Conservation (phyloP, 2,113 vertebrate species). For the Nothobranchius furzeri region DNA sequence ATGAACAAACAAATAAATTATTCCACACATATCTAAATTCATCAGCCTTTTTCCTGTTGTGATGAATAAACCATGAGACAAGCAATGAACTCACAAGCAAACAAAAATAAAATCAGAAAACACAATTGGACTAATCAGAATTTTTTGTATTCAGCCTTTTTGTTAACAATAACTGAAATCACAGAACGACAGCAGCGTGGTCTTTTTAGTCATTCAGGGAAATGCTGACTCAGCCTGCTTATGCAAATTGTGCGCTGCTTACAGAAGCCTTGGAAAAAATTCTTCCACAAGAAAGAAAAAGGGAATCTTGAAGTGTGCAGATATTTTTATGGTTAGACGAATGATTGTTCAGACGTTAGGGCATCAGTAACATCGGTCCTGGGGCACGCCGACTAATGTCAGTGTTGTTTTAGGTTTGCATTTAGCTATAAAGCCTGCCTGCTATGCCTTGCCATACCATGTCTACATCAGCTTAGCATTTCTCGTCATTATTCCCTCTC, state of each 20-base stretch:
- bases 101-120: background rate
- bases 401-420: constrained; percentile 25
- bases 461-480: constrained; percentile 7
- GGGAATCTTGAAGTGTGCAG: background rate
- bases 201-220: background rate
- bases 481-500: background rate
- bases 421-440: constrained; percentile 61
- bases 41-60: background rate
- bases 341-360: background rate
- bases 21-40: background rate
- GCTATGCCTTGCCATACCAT: constrained; percentile 63
- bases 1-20: too few species aligned
- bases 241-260: background rate
- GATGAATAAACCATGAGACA: background rate
- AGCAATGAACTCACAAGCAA: background rate
- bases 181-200: background rate
- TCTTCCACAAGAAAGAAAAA: background rate
- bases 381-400: too few species aligned
- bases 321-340: background rate
- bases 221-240: background rate
- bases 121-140: background rate
- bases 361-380: too few species aligned
- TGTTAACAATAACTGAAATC: constrained; percentile 1
- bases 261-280: background rate
- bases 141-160: constrained; percentile 11